Evolutionary conservation across 2,113 vertebrate species (phyloP), one percentile per base, ranked within the genome.

Genomic region (human (Homo sapiens)): DNA sequence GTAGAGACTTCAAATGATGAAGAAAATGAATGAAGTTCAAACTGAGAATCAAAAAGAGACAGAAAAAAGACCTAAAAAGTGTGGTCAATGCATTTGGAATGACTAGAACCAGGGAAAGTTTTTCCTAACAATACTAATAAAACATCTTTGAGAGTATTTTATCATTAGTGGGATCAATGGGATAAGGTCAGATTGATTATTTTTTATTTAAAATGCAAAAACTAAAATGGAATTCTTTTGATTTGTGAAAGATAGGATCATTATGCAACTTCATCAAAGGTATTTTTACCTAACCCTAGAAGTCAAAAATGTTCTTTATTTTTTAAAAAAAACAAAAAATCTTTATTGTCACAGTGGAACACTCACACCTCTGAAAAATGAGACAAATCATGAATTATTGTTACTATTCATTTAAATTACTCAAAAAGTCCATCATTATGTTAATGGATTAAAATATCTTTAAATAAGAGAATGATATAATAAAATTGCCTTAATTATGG

Each of bases 11-110:
- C 96, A 97, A 96, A 97, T 98, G 95, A 98, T 95, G 94, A 97
- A 97, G 96, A 96, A 97, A 98, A 96, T 97, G 98, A 98, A 98
- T 97, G 94, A 97, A 98, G 95, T 97, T 98, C 97, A 98, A 97
- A 97, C 75, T 95, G 97, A 98, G 98, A 98, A 94, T 91, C 97
- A 89, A 98, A 97, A 97, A 95, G 96, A 98, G 96, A 98, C 64
- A 97, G 97, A 98, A 97, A 97, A 96, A 97, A 95, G 96, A 89
- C 75, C 94, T 91, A 97, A 97, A 96, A 96, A 97, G 79, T 96
- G 90, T 0, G 0, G 95, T 97, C 52, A 94, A 96, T 92, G 96
- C 76, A 97, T 97, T 98, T 87, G 97, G 66, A 66, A 87, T 87
- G 95, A 97, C 0, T 90, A 66, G 90, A 92, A 97, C 92, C 57